phyloP scores from a whole-genome alignment of 1,140 invertebrate genomes.

The Calephelis virginiensis region DNA sequence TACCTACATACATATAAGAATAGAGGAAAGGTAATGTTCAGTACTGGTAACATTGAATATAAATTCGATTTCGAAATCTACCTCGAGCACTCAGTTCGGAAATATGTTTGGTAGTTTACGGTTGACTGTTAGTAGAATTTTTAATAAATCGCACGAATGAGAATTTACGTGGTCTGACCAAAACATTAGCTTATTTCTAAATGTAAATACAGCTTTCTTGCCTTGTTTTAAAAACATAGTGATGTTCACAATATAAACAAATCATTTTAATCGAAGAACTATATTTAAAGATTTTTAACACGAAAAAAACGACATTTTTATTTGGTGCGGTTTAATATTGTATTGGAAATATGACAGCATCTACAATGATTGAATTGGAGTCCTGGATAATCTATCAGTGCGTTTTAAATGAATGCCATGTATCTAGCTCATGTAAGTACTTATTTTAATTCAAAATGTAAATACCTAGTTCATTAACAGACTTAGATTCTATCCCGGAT shows the following conservation, averaged over 20 bases:
- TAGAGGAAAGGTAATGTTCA: slow-evolving; percentile 3
- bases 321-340: slow-evolving; percentile 27
- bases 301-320: background rate
- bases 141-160: background rate
- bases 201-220: slow-evolving; percentile 7
- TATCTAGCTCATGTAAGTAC: slow-evolving; percentile 80
- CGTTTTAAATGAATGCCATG: slow-evolving; percentile 80
- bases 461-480: slow-evolving; percentile 47
- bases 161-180: slow-evolving; percentile 20
- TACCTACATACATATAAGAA: background rate
- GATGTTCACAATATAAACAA: background rate
- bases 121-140: background rate
- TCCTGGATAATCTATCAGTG: slow-evolving; percentile 82
- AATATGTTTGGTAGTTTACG: slow-evolving; percentile 25
- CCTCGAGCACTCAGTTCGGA: slow-evolving; percentile 19
- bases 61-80: slow-evolving; percentile 19
- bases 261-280: background rate
- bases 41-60: slow-evolving; percentile 24
- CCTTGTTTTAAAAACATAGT: slow-evolving; percentile 3
- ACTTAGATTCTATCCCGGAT: too few species aligned
- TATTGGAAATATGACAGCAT: slow-evolving; percentile 74
- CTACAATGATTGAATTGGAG: slow-evolving; percentile 80
- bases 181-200: slow-evolving; percentile 2
- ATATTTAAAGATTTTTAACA: slow-evolving; percentile 1
- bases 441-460: slow-evolving; percentile 44